Percentiles rank a stretch among this genome's conserved stretches.
Evolutionary conservation across 2,113 vertebrate genomes (phyloP).

Genomic region (Spilogale gracilis): DNA sequence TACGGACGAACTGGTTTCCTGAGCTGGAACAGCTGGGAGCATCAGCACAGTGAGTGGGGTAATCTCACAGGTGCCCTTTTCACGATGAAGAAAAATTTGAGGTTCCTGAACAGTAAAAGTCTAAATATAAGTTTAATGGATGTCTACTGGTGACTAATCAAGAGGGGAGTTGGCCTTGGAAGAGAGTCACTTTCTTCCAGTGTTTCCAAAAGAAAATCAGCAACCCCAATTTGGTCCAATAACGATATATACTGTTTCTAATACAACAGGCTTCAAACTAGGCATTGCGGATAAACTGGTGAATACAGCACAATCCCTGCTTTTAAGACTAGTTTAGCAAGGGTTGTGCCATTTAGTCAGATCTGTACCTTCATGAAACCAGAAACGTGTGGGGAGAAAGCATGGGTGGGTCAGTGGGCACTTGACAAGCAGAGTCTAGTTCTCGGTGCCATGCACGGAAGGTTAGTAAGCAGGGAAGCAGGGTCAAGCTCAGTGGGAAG

Average conservation of each 20-base stretch:
- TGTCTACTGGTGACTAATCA: constrained; percentile 16
- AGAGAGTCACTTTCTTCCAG: constrained; percentile 41
- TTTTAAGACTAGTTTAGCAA: not conserved
- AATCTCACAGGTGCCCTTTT: not conserved
- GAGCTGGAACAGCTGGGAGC: not conserved
- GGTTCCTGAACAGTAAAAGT: not conserved
- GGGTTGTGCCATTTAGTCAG: not conserved
- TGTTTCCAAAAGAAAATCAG: constrained; percentile 54
- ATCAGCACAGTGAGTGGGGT: not conserved
- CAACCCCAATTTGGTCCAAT: not conserved
- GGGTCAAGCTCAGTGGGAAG: not conserved
- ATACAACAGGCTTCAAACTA: not conserved
- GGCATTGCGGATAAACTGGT: not conserved
- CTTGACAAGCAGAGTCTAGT: not conserved
- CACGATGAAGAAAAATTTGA: not conserved
- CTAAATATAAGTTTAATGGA: constrained; percentile 17
- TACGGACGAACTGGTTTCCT: constrained; percentile 19
- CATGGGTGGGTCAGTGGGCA: not conserved
- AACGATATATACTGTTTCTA: constrained; percentile 7
- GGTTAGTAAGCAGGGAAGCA: not conserved
- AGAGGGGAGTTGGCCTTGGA: not conserved
- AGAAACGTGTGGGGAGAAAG: not conserved
- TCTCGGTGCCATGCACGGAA: not conserved
- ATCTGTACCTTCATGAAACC: not conserved
- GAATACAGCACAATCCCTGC: not conserved